Base-by-base conservation (phyloP, 2,797 vertebrate genomes). In the Acanthurus tractus region DNA sequence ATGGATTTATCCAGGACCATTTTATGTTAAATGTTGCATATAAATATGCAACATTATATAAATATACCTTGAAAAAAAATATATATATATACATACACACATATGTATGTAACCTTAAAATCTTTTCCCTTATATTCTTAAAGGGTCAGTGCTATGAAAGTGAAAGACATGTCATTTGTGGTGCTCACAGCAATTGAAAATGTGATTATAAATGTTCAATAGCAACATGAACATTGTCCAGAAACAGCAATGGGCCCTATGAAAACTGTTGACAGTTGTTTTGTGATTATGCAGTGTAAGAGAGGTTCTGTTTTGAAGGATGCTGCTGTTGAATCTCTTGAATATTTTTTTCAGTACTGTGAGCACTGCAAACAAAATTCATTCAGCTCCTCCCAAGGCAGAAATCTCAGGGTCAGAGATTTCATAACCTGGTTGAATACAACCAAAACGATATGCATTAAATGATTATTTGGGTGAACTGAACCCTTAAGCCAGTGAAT, bases 231-330 rank as follows among this genome's bases (percentile, higher is more conserved):
- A 38, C 1, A 56, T 67, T 74, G 63, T 79, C 46, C 57, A 59
- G 52, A 79, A 55, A 68, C 17, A 57, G 52, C 71, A 40, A 58
- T n/a, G 69, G 38, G 45, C n/a, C 44, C 44, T n/a, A 18, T 58
- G 74, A 74, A 62, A 64, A 56, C 54, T 25, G 49, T 53, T 74
- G 77, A 83, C 72, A 69, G 54, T 46, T 71, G 65, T 66, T 79
- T 45, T 59, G 50, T 45, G 57, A 65, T 63, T 70, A 77, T 79
- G 1, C 25, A n/a, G 48, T 48, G 36, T 34, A 70, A 66, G 25
- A 42, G 25, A 34, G 50, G 54, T 44, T 20, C 44, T 45, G 50
- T 77, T 79, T 74, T 52, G 22, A 73, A 75, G 58, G 36, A 70
- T 70, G 23, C 46, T 42, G 71, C 66, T 81, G 53, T 52, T 70